These are phyloP conservation scores for Pseudococcus jackbeardsleyi DNA, from an alignment of 2,888 invertebrate species.

Conservation along the genomic window DNA sequence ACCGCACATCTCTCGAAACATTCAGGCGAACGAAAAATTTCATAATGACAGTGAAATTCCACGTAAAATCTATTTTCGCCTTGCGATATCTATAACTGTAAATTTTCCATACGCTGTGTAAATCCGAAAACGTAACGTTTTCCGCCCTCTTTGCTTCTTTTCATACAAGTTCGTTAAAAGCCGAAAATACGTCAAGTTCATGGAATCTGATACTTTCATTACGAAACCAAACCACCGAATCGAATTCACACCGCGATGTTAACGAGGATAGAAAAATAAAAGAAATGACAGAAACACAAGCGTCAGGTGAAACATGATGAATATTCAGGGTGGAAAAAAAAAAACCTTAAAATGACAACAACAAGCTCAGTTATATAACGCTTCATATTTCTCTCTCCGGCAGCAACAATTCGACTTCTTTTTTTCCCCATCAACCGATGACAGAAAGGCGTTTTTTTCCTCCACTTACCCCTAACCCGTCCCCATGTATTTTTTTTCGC, in stretches of 20 bases:
- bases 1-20: not conserved
- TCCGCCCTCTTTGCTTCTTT: not conserved
- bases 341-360: slow-evolving; percentile 11
- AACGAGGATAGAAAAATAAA: slow-evolving; percentile 26
- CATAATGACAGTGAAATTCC: slow-evolving; percentile 31
- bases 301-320: slow-evolving; percentile 52
- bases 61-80: slow-evolving; percentile 4
- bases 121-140: not conserved
- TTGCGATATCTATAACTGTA: not conserved
- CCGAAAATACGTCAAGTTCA: slow-evolving; percentile 7
- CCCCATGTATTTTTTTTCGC: not conserved
- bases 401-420: slow-evolving; percentile 29
- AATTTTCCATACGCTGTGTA: not conserved
- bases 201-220: slow-evolving; percentile 25
- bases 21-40: slow-evolving; percentile 17
- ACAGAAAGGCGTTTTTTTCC: slow-evolving; percentile 30
- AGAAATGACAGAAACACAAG: slow-evolving; percentile 41
- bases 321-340: not conserved
- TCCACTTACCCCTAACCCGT: not conserved
- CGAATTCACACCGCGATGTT: not conserved
- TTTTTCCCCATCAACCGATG: not conserved
- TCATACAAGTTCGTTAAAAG: not conserved
- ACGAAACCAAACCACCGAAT: not conserved
- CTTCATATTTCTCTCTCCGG: slow-evolving; percentile 16
- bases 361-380: slow-evolving; percentile 20